Percentiles rank a stretch among this genome's conserved stretches.
phyloP scores from a whole-genome alignment of 2,113 vertebrate species.

The Numida meleagris region DNA sequence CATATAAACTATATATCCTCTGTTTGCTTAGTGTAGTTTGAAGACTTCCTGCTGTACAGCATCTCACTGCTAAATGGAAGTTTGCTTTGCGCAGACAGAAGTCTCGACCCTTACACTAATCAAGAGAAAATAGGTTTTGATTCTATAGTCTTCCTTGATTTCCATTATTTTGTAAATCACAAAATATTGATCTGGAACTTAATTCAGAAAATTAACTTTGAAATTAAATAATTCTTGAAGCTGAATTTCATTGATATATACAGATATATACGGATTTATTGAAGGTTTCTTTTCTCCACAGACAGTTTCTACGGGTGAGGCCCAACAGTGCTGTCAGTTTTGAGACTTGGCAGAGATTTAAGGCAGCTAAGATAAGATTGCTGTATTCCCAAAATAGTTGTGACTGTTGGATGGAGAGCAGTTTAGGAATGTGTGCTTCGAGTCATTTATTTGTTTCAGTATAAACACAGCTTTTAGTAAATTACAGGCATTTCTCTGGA shows the following conservation, averaged over 20 bases:
- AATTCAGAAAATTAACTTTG: not conserved
- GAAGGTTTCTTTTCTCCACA: not conserved
- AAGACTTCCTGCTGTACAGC: not conserved
- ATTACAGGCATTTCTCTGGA: not conserved
- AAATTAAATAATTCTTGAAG: not conserved
- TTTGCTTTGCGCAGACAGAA: not conserved
- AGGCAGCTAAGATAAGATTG: not conserved
- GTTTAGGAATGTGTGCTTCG: not conserved
- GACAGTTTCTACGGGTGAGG: not conserved
- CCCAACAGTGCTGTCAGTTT: rapidly evolving
- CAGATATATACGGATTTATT: too few relatives aligned
- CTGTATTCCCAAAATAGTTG: rapidly evolving
- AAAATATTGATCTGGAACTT: not conserved
- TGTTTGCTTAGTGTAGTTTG: not conserved
- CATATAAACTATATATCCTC: not conserved
- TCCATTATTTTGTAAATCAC: not conserved
- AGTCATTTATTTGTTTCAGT: not conserved
- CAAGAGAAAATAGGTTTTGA: not conserved
- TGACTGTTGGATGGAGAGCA: not conserved
- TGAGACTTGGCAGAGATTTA: not conserved
- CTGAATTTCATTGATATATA: not conserved
- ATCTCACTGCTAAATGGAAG: not conserved
- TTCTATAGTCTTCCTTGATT: not conserved
- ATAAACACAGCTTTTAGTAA: not conserved
- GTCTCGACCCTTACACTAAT: not conserved